Percentiles rank a stretch among this genome's conserved stretches.
Evolutionary conservation across 2,888 invertebrate genomes (phyloP).

Genomic region (Leptopilina drosophilae): DNA sequence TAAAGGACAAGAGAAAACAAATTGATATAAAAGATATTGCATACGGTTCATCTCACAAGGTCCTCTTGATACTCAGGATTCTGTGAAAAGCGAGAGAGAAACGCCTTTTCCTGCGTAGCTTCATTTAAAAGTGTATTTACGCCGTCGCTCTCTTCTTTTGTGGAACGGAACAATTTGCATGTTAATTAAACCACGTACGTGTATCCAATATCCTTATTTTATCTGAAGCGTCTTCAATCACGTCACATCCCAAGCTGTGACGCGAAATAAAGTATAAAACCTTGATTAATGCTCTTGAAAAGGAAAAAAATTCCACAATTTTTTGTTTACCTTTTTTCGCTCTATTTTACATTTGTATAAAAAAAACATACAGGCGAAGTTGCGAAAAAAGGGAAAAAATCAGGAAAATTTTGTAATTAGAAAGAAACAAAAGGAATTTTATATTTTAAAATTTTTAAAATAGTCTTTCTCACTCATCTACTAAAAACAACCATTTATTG

Average conservation of each 20-base stretch:
- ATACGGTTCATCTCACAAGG: slow-evolving; percentile 38
- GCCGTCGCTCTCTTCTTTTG: slow-evolving; percentile 48
- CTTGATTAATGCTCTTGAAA: background rate
- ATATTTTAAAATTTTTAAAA: too few relatives aligned
- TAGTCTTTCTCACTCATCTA: too few relatives aligned
- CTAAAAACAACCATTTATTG: too few relatives aligned
- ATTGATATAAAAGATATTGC: slow-evolving; percentile 44
- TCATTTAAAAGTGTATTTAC: slow-evolving; percentile 53
- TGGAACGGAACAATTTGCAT: slow-evolving; percentile 54
- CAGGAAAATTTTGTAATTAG: too few relatives aligned
- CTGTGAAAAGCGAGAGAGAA: slow-evolving; percentile 60
- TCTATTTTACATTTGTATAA: too few relatives aligned
- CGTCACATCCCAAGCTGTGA: slow-evolving; percentile 2
- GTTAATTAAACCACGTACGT: slow-evolving; percentile 56
- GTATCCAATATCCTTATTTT: slow-evolving; percentile 35
- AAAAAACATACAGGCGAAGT: too few relatives aligned
- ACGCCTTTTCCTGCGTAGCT: slow-evolving; percentile 58
- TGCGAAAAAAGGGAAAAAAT: too few relatives aligned
- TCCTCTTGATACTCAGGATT: slow-evolving; percentile 60
- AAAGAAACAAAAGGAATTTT: too few relatives aligned
- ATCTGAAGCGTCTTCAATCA: slow-evolving; percentile 36
- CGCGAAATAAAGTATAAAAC: slow-evolving; percentile 4
- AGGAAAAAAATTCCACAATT: background rate
- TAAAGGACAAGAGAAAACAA: slow-evolving; percentile 30
- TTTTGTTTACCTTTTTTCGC: background rate